These are phyloP conservation scores for Cyprinodon variegatus DNA, from an alignment of 2,113 vertebrate genomes.

Conservation along the genomic window DNA sequence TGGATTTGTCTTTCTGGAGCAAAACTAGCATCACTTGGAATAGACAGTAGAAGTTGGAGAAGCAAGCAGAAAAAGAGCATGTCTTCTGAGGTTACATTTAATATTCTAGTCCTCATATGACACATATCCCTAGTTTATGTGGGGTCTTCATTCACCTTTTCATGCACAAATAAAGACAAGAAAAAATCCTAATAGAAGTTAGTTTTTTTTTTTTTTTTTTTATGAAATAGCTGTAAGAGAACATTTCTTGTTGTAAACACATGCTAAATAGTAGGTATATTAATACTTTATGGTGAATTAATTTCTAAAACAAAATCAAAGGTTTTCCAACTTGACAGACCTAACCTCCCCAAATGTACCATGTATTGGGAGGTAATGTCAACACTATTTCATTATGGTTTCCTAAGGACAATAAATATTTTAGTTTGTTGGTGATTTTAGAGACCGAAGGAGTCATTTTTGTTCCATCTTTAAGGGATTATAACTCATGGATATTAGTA, in stretches of 20 bases:
- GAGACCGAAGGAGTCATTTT: too few relatives aligned
- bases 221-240: not conserved
- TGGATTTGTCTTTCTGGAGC: not conserved
- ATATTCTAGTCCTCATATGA: not conserved
- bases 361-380: too few relatives aligned
- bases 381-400: too few relatives aligned
- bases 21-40: not conserved
- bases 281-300: too few relatives aligned
- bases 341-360: too few relatives aligned
- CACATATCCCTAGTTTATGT: not conserved
- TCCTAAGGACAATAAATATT: too few relatives aligned
- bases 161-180: too few relatives aligned
- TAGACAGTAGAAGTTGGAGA: not conserved
- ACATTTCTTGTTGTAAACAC: not conserved
- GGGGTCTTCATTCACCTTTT: not conserved
- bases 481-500: not conserved
- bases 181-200: not conserved
- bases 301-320: too few relatives aligned
- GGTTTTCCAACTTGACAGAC: too few relatives aligned
- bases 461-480: not conserved
- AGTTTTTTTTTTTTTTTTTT: not conserved
- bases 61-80: not conserved
- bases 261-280: too few relatives aligned
- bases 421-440: too few relatives aligned
- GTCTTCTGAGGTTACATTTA: not conserved